Conservation (phyloP, 2,113 vertebrate species). For the Tragulus kanchil region DNA sequence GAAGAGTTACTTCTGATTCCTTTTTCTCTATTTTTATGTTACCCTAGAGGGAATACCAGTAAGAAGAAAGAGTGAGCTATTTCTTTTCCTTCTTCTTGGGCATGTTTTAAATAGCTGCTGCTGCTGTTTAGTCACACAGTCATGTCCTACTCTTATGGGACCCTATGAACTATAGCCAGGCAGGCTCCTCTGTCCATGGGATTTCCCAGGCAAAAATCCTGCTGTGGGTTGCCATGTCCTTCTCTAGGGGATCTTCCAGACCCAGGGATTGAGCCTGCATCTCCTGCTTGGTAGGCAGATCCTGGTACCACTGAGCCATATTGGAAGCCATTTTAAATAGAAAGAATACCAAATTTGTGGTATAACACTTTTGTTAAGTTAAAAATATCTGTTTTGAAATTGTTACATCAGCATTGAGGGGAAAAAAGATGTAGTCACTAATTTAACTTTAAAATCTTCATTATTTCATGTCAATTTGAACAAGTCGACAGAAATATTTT, state of each 20-base stretch:
- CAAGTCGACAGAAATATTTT: constrained; percentile 3
- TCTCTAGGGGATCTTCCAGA: neutral
- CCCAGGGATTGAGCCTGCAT: neutral
- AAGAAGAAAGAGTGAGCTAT: constrained; percentile 17
- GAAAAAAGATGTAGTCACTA: neutral
- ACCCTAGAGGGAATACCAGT: too few species aligned
- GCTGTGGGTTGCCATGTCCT: neutral
- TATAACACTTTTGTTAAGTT: neutral
- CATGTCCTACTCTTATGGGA: neutral
- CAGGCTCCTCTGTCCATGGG: neutral
- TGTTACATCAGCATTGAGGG: neutral
- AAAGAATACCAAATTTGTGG: neutral
- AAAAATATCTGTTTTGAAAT: constrained; percentile 23
- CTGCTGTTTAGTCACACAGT: neutral
- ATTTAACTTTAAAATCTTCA: neutral
- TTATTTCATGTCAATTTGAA: neutral
- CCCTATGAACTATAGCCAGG: neutral
- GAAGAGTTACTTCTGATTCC: neutral
- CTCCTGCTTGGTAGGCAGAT: neutral
- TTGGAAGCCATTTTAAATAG: constrained; percentile 24
- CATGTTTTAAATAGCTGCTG: constrained; percentile 33
- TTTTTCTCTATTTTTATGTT: neutral
- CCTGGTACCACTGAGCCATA: neutral
- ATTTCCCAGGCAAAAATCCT: neutral
- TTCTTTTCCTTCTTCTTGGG: neutral